Evolutionary conservation across 2,888 invertebrate genomes (phyloP), one percentile per base, ranked within the genome.

Genomic region (Heliconius ethilla): DNA sequence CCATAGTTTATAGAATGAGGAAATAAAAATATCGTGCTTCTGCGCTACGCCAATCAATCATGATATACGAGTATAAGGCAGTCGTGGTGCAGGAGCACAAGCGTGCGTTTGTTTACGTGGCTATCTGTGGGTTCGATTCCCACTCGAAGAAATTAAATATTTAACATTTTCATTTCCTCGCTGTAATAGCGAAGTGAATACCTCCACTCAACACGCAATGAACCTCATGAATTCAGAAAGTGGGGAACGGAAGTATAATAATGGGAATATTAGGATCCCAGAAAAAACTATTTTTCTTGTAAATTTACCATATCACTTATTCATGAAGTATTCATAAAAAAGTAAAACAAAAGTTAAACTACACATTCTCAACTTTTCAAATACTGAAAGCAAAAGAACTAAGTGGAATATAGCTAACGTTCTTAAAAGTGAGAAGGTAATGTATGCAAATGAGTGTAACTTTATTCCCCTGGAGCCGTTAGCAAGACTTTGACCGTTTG

Each of bases 371-470:
- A 69, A 69, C 40, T 45, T 67, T 37, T 67, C 67, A 45, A 69
- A 40, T 45, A 69, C 40, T 45, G 15, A 13, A 29, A 75, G 27
- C 66, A 55, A 66, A 66, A 70, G 78, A 70, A 78, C 78, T 82
- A 86, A 88, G 84, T 75, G 83, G 85, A 88, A 85, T 81, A 83
- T 37, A 85, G 79, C 80, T 82, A 89, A 90, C 87, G 90, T 90
- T 88, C 87, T 88, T 88, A 79, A 82, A 87, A 87, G 86, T 89
- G 87, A 87, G 85, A 88, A 91, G 89, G 90, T 92, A 92, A 92
- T 92, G 78, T 92, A 93, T 92, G 91, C 86, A 91, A 92, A 93
- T 91, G 86, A 89, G 85, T 87, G 86, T 89, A 91, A 93, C 91
- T 93, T 92, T 90, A 91, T 90, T 90, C 90, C 88, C 88, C 87